These are phyloP conservation scores for Vultur gryphus DNA, from an alignment of 2,797 vertebrate genomes.

Conservation along the genomic window DNA sequence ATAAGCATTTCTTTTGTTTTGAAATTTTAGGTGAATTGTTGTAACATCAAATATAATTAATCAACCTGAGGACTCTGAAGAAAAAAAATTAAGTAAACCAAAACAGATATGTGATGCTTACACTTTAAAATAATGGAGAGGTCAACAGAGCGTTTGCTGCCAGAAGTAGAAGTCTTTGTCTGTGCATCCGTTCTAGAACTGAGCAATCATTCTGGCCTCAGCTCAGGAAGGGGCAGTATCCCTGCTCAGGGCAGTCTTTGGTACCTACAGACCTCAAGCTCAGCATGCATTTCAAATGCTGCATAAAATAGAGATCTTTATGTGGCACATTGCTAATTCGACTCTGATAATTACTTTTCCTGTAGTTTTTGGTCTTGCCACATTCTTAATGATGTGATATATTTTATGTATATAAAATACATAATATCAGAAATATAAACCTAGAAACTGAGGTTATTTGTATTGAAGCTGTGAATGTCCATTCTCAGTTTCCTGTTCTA, in stretches of 20 bases:
- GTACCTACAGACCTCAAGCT: not conserved
- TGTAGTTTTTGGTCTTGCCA: not conserved
- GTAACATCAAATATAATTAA: not conserved
- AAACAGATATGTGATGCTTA: not conserved
- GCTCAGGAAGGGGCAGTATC: not conserved
- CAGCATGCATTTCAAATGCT: not conserved
- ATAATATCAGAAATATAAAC: not conserved
- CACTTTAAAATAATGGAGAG: not conserved
- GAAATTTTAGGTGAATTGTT: not conserved
- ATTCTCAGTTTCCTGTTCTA: not conserved
- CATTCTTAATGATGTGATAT: not conserved
- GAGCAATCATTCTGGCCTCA: not conserved
- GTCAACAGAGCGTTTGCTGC: not conserved
- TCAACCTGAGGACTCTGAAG: not conserved
- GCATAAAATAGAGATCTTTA: not conserved
- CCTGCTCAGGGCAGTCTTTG: not conserved
- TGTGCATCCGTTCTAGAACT: not conserved
- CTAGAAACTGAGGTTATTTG: not conserved
- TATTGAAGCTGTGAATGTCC: not conserved
- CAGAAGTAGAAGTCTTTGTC: not conserved
- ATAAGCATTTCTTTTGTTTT: not conserved
- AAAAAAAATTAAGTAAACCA: not conserved
- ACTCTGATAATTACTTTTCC: not conserved
- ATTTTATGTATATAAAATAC: not conserved
- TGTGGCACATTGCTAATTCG: not conserved